Evolutionary conservation across 2,888 invertebrate genomes (phyloP).

Genomic region (Gonocerus acuteangulatus): DNA sequence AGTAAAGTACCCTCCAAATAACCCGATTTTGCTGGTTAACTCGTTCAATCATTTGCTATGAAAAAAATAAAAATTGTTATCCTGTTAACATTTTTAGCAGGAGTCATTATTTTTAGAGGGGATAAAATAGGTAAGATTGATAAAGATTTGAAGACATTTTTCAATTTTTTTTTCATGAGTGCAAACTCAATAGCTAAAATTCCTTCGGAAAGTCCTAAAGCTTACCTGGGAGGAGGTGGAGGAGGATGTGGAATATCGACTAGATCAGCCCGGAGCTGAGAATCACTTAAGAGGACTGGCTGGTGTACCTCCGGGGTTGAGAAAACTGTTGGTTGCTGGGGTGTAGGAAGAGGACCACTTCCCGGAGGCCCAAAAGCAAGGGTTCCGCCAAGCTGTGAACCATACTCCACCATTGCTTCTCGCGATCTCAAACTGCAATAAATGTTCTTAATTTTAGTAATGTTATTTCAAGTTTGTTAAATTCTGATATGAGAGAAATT

Average conservation of each 20-base stretch:
- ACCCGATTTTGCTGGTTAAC: background rate
- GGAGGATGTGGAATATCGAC: constrained; percentile 35
- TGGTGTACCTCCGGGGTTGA: constrained; percentile 44
- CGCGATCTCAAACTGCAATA: constrained; percentile 25
- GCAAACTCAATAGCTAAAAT: too few species aligned
- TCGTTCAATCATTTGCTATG: too few species aligned
- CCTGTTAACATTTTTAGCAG: too few species aligned
- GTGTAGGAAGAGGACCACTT: constrained; percentile 39
- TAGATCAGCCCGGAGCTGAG: constrained; percentile 10
- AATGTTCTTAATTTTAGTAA: too few species aligned
- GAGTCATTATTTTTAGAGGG: too few species aligned
- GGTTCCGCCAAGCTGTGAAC: constrained; percentile 19
- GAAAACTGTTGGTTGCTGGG: constrained; percentile 46
- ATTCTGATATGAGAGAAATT: too few species aligned
- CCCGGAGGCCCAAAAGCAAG: background rate
- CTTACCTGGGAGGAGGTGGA: constrained; percentile 33
- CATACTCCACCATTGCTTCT: constrained; percentile 30
- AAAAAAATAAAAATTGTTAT: too few species aligned
- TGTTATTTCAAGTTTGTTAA: too few species aligned
- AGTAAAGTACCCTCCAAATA: background rate
- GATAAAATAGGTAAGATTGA: too few species aligned
- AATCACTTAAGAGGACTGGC: constrained; percentile 41
- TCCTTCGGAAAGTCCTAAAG: too few species aligned
- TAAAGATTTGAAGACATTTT: too few species aligned
- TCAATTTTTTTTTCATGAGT: too few species aligned